Base-by-base conservation (phyloP, 1,140 invertebrate genomes). In the Sitophilus oryzae region DNA sequence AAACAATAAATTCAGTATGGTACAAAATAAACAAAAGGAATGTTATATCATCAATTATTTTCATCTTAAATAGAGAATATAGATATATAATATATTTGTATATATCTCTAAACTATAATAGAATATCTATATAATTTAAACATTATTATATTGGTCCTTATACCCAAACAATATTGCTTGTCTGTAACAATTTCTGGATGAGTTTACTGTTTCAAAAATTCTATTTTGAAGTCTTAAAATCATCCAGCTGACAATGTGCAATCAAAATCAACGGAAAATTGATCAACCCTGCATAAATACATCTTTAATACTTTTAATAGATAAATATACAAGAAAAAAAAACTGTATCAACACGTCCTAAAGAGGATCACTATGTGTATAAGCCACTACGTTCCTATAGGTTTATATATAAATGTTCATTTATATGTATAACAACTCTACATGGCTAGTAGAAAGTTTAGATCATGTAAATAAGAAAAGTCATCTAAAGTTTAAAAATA, bases 281-380 rank as follows among this genome's bases (percentile, higher is more conserved):
- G n/a, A n/a, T n/a, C n/a, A n/a, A n/a, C 25, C 11, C 25, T 30
- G 25, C 25, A 30, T 30, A 30, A 30, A 30, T 11, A 5, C 11
- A 30, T 5, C 11, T 30, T 30, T 30, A 30, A 30, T 30, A 30
- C 25, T 30, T 30, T 30, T 30, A 11, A 30, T 30, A 30, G 25
- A 30, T n/a, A n/a, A n/a, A n/a, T 30, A 6, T 30, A 30, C 25
- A 30, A 30, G n/a, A n/a, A n/a, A n/a, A n/a, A n/a, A n/a, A n/a
- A n/a, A n/a, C n/a, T n/a, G n/a, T n/a, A n/a, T n/a, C n/a, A n/a
- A n/a, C n/a, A n/a, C n/a, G n/a, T n/a, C n/a, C n/a, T n/a, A n/a
- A n/a, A n/a, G n/a, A n/a, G 20, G 35, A 49, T 49, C 47, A 49
- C 47, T 49, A 49, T 49, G 10, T 43, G 9, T 20, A 10, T 49